phyloP scores from a whole-genome alignment of 2,113 vertebrate species.

The Apteryx mantelli region DNA sequence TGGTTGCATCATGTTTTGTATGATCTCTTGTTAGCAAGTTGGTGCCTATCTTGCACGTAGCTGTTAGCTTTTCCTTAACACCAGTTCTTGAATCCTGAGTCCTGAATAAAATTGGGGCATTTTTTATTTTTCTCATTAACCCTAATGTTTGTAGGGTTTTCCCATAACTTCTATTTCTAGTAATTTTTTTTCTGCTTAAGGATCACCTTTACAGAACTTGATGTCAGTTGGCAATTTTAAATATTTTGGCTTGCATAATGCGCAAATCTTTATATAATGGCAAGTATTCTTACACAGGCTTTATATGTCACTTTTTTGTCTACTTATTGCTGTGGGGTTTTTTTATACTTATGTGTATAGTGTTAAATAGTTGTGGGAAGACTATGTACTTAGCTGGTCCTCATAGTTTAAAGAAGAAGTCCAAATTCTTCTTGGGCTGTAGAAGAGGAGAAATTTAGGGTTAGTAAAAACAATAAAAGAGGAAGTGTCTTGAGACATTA shows the following conservation, averaged over 20 bases:
- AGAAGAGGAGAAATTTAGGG: background rate
- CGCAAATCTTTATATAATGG: background rate
- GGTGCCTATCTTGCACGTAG: background rate
- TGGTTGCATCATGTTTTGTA: background rate
- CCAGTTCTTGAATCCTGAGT: background rate
- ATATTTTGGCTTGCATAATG: background rate
- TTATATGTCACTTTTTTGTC: background rate
- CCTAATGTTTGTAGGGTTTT: background rate
- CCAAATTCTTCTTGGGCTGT: background rate
- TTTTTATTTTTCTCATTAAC: background rate
- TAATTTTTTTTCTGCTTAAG: background rate
- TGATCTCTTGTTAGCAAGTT: background rate
- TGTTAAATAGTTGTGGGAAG: background rate
- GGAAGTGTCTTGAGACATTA: background rate
- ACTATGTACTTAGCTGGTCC: background rate
- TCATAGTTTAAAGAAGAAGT: background rate
- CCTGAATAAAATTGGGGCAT: background rate
- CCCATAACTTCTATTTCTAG: background rate
- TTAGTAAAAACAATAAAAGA: background rate
- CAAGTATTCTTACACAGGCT: background rate
- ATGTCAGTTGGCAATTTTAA: background rate
- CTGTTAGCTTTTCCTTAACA: background rate
- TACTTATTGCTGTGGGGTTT: background rate
- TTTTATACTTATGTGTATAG: background rate
- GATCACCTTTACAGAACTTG: background rate